phyloP scores from a whole-genome alignment of 2,888 invertebrate genomes.

The Tetheella fluctuosa region DNA sequence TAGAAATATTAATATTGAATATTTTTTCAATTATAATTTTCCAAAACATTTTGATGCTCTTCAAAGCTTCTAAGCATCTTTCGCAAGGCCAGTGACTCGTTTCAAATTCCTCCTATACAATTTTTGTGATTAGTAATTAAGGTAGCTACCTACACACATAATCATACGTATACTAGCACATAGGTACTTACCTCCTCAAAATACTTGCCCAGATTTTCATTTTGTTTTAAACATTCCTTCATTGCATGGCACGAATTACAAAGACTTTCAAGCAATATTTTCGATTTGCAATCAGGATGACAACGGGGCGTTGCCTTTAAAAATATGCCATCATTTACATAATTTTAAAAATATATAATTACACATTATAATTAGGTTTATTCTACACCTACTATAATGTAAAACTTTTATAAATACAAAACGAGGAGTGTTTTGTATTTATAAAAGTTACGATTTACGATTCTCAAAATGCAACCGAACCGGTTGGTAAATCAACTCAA shows the following conservation, averaged over 20 bases:
- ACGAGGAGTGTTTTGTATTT: no score
- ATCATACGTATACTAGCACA: background rate
- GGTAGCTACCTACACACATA: no score
- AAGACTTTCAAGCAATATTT: slow-evolving; percentile 66
- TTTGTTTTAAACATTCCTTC: slow-evolving; percentile 61
- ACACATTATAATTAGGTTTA: background rate
- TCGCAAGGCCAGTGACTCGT: slow-evolving; percentile 77
- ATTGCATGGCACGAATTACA: slow-evolving; percentile 66
- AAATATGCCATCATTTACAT: slow-evolving; percentile 14
- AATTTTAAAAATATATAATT: no score
- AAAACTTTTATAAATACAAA: no score
- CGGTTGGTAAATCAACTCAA: no score
- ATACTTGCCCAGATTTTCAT: slow-evolving; percentile 61
- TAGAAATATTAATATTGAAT: slow-evolving; percentile 56
- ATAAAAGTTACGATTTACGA: no score
- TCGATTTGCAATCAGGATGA: slow-evolving; percentile 72
- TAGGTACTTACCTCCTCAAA: slow-evolving; percentile 62
- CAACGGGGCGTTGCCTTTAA: slow-evolving; percentile 63
- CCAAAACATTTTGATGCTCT: slow-evolving; percentile 77
- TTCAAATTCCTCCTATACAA: slow-evolving; percentile 70
- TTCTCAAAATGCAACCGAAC: no score
- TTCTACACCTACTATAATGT: background rate
- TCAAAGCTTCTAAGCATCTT: slow-evolving; percentile 69
- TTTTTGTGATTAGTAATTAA: slow-evolving; percentile 6
- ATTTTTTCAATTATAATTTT: slow-evolving; percentile 70